phyloP scores from a whole-genome alignment of 2,113 vertebrate species.

The Carassius gibelio region DNA sequence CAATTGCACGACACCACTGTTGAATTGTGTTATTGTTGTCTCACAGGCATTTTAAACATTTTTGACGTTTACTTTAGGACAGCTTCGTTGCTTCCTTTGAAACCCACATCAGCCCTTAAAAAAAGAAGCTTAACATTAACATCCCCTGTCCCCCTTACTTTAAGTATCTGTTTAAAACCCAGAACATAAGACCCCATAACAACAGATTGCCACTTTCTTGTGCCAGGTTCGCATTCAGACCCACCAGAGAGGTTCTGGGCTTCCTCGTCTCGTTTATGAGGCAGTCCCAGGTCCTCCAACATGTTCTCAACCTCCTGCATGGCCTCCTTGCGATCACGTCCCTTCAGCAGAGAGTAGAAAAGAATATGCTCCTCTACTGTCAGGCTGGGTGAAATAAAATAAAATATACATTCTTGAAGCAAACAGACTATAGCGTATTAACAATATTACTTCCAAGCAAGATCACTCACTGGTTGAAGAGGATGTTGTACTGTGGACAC shows the following conservation, averaged over 20 bases:
- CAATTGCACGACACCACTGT: too few species aligned
- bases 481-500: conserved; percentile 86
- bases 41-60: not conserved
- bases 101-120: not conserved
- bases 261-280: conserved; percentile 87
- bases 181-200: not conserved
- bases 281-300: conserved; percentile 85
- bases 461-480: conserved; percentile 77
- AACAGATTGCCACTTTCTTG: not conserved
- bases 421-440: not conserved
- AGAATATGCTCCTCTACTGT: conserved; percentile 86
- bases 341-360: conserved; percentile 87
- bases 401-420: not conserved
- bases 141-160: not conserved
- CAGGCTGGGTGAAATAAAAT: conserved; percentile 64
- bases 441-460: not conserved
- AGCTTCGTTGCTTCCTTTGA: not conserved
- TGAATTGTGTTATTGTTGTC: not conserved
- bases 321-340: conserved; percentile 80
- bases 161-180: not conserved
- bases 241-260: conserved; percentile 91
- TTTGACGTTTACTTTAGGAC: not conserved
- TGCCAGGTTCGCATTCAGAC: not conserved
- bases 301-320: conserved; percentile 83
- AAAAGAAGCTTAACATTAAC: not conserved